phyloP scores from a whole-genome alignment of 2,797 vertebrate genomes.

The Ispidina lecontei region DNA sequence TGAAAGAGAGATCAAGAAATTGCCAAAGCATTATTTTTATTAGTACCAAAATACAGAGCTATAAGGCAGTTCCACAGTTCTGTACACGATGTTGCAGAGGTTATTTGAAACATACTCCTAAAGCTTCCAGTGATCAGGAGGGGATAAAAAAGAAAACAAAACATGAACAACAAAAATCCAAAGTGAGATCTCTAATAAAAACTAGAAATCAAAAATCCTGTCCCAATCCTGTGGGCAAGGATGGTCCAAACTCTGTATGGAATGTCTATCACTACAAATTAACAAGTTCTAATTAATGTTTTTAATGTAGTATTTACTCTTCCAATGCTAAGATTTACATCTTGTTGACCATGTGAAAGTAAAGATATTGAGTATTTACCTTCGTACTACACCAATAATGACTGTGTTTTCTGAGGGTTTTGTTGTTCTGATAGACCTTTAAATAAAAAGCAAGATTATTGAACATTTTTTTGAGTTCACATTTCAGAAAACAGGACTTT shows the following conservation, averaged over 20 bases:
- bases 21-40: neutral
- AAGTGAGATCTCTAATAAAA: neutral
- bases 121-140: neutral
- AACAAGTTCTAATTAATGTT: neutral
- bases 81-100: neutral
- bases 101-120: neutral
- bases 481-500: slow-evolving; percentile 12
- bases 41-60: neutral
- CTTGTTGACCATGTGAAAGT: slow-evolving; percentile 20
- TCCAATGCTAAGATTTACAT: neutral
- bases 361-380: slow-evolving; percentile 79
- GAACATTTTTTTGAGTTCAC: neutral
- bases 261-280: neutral
- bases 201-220: neutral
- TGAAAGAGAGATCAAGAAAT: neutral
- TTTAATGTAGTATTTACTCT: neutral
- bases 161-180: neutral
- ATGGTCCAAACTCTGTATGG: neutral
- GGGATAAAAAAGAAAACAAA: neutral
- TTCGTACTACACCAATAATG: slow-evolving; percentile 95
- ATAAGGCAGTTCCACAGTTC: neutral
- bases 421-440: slow-evolving; percentile 92
- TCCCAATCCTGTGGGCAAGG: neutral
- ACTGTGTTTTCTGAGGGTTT: slow-evolving; percentile 95
- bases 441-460: slow-evolving; percentile 48